Base-by-base conservation (phyloP, 2,113 vertebrate species). In the Ammodytes marinus region DNA sequence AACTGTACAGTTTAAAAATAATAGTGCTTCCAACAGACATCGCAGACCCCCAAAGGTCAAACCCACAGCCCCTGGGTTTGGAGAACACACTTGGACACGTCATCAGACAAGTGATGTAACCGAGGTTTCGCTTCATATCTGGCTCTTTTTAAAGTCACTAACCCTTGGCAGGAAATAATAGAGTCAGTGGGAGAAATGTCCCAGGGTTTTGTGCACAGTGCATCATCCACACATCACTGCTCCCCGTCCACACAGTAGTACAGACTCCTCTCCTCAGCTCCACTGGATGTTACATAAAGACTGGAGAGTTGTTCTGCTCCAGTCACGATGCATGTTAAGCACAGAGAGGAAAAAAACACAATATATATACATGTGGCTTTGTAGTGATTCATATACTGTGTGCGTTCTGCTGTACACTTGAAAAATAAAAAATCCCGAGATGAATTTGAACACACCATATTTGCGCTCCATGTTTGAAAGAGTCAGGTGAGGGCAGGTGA, bases 161-260 rank as follows among this genome's bases (percentile, higher is more conserved):
- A 46, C 19, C 13, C 67, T 85, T 10, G 55, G 63, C 57, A 35
- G 77, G 67, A 50, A 42, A 64, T 27, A 27, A 27, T 45, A 14
- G 58, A 63, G 89, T 79, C 75, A 17, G 75, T 2, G 47, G 79
- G 40, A 6, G 3, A 67, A 53, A 67, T 35, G 52, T 77, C 75
- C 0, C 8, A 0, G 61, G 19, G 35, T 66, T 27, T 69, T 49
- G 43, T 54, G 60, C n/a, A 55, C 65, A 63, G 13, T 58, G 69
- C 53, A 85, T 87, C 77, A 75, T 73, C 50, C 70, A 75, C 84
- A 83, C 82, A 75, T 89, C 77, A 68, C 72, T 70, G 86, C 86
- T 67, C 66, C 71, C 39, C 49, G 76, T 55, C 71, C 60, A 13
- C 57, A 58, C 57, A 58, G 61, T 49, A 64, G 1, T 4, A 13